A percentile compares a stretch with the other conserved stretches of the same genome.
Conservation (phyloP, 2,113 vertebrate species). For the Triplophysa tibetana region DNA sequence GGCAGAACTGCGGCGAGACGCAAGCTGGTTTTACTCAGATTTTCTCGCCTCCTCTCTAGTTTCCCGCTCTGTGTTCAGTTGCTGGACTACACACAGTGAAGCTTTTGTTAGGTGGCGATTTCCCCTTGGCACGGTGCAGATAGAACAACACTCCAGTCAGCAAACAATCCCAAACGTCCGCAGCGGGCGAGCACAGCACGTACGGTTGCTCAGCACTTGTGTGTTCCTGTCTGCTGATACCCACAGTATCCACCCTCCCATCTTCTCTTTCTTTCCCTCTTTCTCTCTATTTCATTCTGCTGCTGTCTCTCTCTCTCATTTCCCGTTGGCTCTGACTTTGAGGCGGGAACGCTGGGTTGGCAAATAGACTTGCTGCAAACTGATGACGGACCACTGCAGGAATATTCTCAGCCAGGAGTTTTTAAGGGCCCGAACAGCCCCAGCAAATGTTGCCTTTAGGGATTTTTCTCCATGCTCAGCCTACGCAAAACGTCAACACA, state of each 20-base stretch:
- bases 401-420: constrained; percentile 32
- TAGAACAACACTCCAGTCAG: constrained; percentile 36
- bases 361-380: constrained; percentile 74
- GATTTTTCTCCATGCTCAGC: background rate
- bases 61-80: constrained; percentile 17
- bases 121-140: constrained; percentile 20
- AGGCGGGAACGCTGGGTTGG: constrained; percentile 76
- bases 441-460: background rate
- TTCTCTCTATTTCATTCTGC: background rate
- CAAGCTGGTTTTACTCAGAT: constrained; percentile 24
- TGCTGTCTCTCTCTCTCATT: constrained; percentile 19
- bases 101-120: constrained; percentile 19
- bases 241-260: constrained; percentile 51
- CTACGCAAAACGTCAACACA: background rate
- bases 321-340: constrained; percentile 66
- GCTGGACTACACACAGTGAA: constrained; percentile 10
- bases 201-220: constrained; percentile 57
- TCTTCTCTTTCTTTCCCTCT: constrained; percentile 64
- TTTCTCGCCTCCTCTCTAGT: background rate
- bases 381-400: constrained; percentile 72
- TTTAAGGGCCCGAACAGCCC: constrained; percentile 22
- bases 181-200: constrained; percentile 38
- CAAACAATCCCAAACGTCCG: constrained; percentile 44
- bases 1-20: constrained; percentile 41
- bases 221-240: constrained; percentile 48